A percentile compares a stretch with the other conserved stretches of the same genome.
Conservation (phyloP, 2,888 invertebrate species). For the Agapostemon virescens region DNA sequence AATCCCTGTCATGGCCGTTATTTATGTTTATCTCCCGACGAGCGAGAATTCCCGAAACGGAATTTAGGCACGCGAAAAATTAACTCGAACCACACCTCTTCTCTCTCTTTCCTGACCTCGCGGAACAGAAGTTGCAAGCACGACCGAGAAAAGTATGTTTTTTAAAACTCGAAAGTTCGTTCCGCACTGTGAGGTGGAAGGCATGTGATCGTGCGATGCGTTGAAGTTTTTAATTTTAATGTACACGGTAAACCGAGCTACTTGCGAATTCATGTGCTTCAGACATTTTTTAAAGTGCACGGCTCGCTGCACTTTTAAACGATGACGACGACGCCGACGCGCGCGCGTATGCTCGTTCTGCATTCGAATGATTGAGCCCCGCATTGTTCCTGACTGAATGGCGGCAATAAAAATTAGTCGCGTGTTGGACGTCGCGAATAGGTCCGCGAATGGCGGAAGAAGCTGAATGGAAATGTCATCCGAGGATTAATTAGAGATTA, state of each 20-base stretch:
- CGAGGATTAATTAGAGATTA: background rate
- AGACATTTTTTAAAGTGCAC: background rate
- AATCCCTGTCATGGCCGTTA: conserved; percentile 19
- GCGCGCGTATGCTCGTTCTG: background rate
- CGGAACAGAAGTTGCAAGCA: background rate
- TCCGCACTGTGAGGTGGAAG: background rate
- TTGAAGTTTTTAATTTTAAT: background rate
- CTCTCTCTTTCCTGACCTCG: background rate
- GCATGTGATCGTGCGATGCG: background rate
- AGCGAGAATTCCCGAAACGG: background rate
- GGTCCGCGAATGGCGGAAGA: background rate
- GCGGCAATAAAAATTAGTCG: conserved; percentile 11
- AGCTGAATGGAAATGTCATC: background rate
- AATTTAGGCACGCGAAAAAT: background rate
- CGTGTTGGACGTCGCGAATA: background rate
- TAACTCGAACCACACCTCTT: background rate
- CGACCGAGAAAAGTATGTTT: background rate
- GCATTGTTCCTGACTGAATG: background rate
- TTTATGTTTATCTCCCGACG: conserved; percentile 1
- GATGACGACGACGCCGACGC: too few relatives aligned
- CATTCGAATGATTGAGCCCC: background rate
- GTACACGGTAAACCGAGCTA: background rate
- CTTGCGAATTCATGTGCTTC: background rate
- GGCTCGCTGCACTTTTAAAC: background rate
- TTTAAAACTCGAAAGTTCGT: background rate